Base-by-base conservation (phyloP, 2,113 vertebrate genomes). In the Eurystomus gularis region DNA sequence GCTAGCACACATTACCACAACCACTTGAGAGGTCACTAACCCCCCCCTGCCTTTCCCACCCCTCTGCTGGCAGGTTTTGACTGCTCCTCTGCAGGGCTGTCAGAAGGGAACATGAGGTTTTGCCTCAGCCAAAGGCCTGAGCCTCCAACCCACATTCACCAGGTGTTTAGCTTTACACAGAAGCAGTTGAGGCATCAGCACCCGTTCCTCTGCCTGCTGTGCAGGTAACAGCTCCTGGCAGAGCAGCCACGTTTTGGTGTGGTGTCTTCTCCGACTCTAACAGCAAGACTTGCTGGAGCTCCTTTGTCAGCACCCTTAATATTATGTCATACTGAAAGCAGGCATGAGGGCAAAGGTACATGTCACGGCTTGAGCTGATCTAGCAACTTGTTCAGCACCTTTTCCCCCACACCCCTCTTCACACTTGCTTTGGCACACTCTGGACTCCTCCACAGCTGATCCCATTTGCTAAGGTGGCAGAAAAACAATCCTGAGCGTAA, bases 221-320 rank as follows among this genome's bases (percentile, higher is more conserved):
- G 26, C 20, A 7, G 39, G n/a, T 28, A 68, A 9, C 35, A 51
- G 0, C 69, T 84, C 13, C 48, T 31, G 58, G 72, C 31, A 42
- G 21, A 76, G 61, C 57, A 61, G 29, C 11, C 2, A 0, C 42
- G 18, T 68, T 87, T 84, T 61, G 57, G 33, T 66, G 54, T 61
- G 55, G 31, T 65, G 28, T 71, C 72, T 95, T 37, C 46, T 87
- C 62, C 1, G 0, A n/a, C 44, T 51, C 17, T 68, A 88, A 54
- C 58, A 52, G 57, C 2, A 3, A 93, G 76, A 73, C 48, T 35
- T 51, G 37, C 35, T 2, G 5, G 83, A 86, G 37, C 28, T 83
- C 61, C 51, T 84, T 91, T 94, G 91, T 89, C 94, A 95, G 83
- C 95, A 86, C 35, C 40, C 42, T 86, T 68, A 54, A 51, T 84